Evolutionary conservation across 2,888 invertebrate species (phyloP).

Genomic region (Trisateles emortualis): DNA sequence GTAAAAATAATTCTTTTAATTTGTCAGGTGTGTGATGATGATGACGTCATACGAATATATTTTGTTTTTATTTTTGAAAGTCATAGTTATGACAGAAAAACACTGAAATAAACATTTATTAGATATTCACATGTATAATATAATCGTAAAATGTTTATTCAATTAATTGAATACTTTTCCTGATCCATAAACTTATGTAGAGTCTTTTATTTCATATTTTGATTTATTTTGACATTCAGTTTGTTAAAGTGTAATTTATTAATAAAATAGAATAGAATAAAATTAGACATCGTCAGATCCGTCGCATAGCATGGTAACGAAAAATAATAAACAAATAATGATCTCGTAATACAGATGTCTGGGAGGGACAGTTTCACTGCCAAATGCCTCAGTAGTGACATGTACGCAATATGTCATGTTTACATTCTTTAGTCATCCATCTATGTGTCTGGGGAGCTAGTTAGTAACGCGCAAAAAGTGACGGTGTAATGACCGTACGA

Average conservation of each 20-base stretch:
- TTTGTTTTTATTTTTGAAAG: constrained; percentile 22
- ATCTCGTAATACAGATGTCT: constrained; percentile 13
- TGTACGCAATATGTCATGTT: constrained; percentile 40
- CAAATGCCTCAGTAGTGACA: constrained; percentile 34
- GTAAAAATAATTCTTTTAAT: neutral
- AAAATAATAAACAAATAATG: constrained; percentile 24
- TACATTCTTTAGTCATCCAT: constrained; percentile 54
- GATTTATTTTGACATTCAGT: too few relatives aligned
- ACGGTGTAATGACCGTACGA: constrained; percentile 67
- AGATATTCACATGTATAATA: constrained; percentile 16
- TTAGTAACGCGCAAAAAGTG: constrained; percentile 66
- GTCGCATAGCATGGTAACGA: neutral
- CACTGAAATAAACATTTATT: constrained; percentile 30
- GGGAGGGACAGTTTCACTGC: constrained; percentile 20
- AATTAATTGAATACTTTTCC: neutral
- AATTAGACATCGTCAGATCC: neutral
- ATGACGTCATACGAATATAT: constrained; percentile 8
- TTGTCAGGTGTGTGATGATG: constrained; percentile 2
- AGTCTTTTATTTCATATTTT: too few relatives aligned
- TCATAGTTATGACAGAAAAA: constrained; percentile 19
- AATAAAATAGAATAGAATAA: too few relatives aligned
- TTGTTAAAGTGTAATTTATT: too few relatives aligned
- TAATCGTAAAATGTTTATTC: constrained; percentile 7
- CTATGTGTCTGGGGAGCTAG: constrained; percentile 57
- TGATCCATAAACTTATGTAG: too few relatives aligned